Percentiles rank a stretch among this genome's conserved stretches.
Evolutionary conservation across 2,888 invertebrate species (phyloP).

Genomic region (Apotomis turbidana): DNA sequence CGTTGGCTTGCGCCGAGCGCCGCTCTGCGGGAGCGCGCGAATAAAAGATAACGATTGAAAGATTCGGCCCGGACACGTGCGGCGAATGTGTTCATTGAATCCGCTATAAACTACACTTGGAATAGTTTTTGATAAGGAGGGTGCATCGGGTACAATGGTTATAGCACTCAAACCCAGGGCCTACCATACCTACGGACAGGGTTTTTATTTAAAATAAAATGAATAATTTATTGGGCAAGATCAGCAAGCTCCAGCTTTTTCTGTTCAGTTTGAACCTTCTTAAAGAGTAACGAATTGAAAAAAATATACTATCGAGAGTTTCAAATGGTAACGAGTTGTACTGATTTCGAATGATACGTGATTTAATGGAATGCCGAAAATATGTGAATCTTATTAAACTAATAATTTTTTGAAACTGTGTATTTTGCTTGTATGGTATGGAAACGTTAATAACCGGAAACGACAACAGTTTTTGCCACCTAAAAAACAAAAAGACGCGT

Average conservation of each 20-base stretch:
- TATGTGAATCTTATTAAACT: no score
- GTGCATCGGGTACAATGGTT: constrained; percentile 1
- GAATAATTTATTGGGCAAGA: not conserved
- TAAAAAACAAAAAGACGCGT: not conserved
- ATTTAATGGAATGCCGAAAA: no score
- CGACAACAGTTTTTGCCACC: constrained; percentile 1
- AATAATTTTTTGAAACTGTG: no score
- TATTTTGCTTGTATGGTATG: no score
- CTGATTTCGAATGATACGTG: no score
- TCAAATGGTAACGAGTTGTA: no score
- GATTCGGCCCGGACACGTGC: constrained; percentile 65
- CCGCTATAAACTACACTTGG: constrained; percentile 29
- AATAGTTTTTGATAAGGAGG: constrained; percentile 40
- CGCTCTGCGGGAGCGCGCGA: constrained; percentile 50
- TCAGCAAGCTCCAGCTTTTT: no score
- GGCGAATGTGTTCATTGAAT: constrained; percentile 49
- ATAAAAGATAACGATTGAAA: constrained; percentile 72
- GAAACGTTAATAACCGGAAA: no score
- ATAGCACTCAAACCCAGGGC: not conserved
- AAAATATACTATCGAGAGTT: no score
- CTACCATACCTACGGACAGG: not conserved
- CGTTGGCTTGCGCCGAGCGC: constrained; percentile 41
- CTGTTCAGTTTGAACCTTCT: no score
- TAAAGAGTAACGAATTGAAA: no score
- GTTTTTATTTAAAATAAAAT: not conserved